Conservation (phyloP, 2,113 vertebrate species). For the Sebastes schlegelii region DNA sequence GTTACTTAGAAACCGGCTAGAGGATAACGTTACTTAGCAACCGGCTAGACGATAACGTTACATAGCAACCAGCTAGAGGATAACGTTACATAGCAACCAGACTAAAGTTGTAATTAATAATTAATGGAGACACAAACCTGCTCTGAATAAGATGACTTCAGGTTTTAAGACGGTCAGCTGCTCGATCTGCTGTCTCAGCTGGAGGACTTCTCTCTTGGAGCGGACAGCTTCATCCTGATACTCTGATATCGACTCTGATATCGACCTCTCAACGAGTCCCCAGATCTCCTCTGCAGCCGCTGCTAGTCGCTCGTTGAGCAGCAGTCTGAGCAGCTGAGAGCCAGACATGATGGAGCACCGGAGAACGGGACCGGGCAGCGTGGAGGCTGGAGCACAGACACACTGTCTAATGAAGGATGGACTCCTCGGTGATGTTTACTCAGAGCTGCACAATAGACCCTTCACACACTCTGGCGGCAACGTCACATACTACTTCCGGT, state of each 20-base stretch:
- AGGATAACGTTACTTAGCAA: too few species aligned
- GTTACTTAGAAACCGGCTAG: too few species aligned
- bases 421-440: background rate
- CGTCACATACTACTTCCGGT: background rate
- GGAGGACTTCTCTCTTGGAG: slow-evolving; percentile 4
- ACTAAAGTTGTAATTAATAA: background rate
- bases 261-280: slow-evolving; percentile 19
- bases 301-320: slow-evolving; percentile 1
- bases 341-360: slow-evolving; percentile 11
- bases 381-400: background rate
- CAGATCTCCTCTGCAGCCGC: slow-evolving; percentile 25
- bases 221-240: slow-evolving; percentile 14
- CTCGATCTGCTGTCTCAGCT: slow-evolving; percentile 10
- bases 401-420: too few species aligned
- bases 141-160: background rate
- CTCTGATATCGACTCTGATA: slow-evolving; percentile 21
- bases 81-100: background rate
- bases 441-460: background rate
- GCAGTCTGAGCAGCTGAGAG: slow-evolving; percentile 8
- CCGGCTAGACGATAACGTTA: too few species aligned
- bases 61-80: too few species aligned
- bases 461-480: background rate
- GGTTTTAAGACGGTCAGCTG: slow-evolving; percentile 20
- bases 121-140: slow-evolving; percentile 3
- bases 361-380: background rate